Percentiles rank a stretch among this genome's conserved stretches.
These are phyloP conservation scores for Meloidogyne exigua DNA, from an alignment of 1,140 invertebrate species.

Conservation along the genomic window DNA sequence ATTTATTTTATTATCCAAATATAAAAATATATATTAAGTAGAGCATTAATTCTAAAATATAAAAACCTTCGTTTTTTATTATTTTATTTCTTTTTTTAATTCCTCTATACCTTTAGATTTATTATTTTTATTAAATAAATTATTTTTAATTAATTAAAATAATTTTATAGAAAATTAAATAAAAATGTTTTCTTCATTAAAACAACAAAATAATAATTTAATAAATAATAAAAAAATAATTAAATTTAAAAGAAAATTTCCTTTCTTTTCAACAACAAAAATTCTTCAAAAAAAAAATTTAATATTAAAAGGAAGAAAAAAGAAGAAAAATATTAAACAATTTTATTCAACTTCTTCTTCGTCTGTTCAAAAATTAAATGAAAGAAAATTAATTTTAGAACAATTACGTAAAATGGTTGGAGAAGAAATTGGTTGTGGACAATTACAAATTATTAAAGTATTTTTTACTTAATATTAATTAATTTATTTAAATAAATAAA, in stretches of 20 bases:
- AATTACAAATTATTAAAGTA: background rate
- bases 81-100: too few species aligned
- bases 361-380: too few species aligned
- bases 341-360: too few species aligned
- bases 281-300: background rate
- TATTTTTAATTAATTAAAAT: too few species aligned
- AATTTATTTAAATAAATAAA: too few species aligned
- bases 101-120: too few species aligned
- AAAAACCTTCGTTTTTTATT: too few species aligned
- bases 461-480: too few species aligned
- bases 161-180: background rate
- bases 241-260: background rate
- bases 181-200: background rate
- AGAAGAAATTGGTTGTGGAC: slow-evolving; percentile 4
- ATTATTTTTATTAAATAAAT: too few species aligned
- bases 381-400: slow-evolving; percentile 1
- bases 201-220: background rate
- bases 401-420: background rate
- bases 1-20: too few species aligned
- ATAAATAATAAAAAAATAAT: background rate
- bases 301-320: background rate
- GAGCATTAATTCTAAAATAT: too few species aligned
- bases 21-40: too few species aligned
- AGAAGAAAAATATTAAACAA: background rate
- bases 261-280: background rate